phyloP scores from a whole-genome alignment of 2,113 vertebrate species.

The Leucosticte australis region DNA sequence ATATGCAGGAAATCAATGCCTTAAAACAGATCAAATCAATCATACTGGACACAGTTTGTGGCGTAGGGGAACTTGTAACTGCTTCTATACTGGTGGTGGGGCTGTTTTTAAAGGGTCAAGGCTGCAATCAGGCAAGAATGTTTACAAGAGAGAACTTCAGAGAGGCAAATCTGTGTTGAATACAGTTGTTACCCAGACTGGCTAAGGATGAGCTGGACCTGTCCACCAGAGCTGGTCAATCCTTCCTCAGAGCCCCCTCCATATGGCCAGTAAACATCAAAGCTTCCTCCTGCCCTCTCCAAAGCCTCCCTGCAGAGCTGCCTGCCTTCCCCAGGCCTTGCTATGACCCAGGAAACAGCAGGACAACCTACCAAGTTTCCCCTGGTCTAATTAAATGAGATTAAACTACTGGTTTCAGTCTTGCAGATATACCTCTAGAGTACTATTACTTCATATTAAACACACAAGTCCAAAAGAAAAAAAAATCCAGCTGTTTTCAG shows the following conservation, averaged over 20 bases:
- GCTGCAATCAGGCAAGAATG: background rate
- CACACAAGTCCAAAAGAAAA: background rate
- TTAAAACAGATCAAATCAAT: background rate
- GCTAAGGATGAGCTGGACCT: background rate
- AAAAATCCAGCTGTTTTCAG: background rate
- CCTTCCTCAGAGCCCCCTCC: background rate
- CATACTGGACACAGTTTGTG: too few species aligned
- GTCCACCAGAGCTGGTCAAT: background rate
- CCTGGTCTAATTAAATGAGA: background rate
- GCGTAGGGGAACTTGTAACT: background rate
- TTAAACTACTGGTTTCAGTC: background rate
- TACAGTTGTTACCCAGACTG: background rate
- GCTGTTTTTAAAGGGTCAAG: background rate
- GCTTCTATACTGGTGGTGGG: background rate
- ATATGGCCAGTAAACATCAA: rapidly evolving
- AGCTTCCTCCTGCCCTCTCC: background rate
- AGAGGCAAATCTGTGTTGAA: background rate
- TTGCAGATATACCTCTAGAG: background rate
- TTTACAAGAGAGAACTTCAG: background rate
- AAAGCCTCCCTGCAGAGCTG: background rate
- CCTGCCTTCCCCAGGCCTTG: background rate
- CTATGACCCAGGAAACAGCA: background rate
- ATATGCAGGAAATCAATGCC: background rate
- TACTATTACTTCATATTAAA: background rate
- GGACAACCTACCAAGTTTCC: background rate